Conservation (phyloP, 2,888 invertebrate species). For the Adineta ricciae region DNA sequence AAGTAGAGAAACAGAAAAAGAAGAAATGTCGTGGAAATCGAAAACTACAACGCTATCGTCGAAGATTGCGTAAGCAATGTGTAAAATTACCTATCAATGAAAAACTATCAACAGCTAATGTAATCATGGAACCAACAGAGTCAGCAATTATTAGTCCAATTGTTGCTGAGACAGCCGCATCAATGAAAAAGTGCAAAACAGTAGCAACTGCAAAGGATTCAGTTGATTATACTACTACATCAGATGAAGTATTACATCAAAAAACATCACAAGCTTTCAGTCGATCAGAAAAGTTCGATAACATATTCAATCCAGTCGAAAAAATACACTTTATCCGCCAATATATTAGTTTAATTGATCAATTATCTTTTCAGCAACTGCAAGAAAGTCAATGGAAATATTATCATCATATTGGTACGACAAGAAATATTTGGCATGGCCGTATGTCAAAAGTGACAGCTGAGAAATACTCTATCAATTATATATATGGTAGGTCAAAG, state of each 20-base stretch:
- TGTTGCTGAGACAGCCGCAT: too few relatives aligned
- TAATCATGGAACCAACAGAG: too few relatives aligned
- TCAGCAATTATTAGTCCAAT: too few relatives aligned
- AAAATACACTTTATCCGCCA: not conserved
- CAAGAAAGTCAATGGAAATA: not conserved
- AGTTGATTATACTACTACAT: not conserved
- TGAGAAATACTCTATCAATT: not conserved
- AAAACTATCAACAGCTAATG: too few relatives aligned
- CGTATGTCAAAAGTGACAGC: not conserved
- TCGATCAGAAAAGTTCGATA: not conserved
- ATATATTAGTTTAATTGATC: not conserved
- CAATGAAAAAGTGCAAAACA: too few relatives aligned
- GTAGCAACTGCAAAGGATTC: too few relatives aligned
- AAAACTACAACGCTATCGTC: too few relatives aligned
- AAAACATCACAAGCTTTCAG: not conserved
- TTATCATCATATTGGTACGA: not conserved
- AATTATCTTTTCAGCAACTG: not conserved
- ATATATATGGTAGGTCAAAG: not conserved
- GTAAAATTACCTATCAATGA: too few relatives aligned
- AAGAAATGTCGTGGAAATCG: too few relatives aligned
- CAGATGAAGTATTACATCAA: not conserved
- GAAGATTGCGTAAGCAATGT: too few relatives aligned
- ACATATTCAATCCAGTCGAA: not conserved
- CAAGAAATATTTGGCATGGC: not conserved
- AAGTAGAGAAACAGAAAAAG: too few relatives aligned